Conservation (phyloP, 2,113 vertebrate species). For the Actinemys pallida region DNA sequence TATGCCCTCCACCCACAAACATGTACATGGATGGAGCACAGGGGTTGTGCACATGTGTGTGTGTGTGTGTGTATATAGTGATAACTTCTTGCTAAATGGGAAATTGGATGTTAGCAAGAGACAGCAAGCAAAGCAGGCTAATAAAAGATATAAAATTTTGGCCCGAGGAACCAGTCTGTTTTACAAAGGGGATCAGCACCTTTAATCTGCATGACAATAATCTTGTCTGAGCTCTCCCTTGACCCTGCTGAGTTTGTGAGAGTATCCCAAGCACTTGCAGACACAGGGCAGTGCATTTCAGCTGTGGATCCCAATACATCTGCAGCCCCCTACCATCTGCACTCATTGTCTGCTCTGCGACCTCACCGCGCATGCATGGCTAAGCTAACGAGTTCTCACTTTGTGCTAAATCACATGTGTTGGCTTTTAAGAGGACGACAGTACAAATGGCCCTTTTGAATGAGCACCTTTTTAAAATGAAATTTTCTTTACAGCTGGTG, state of each 20-base stretch:
- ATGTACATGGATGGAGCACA: background rate
- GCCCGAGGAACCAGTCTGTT: background rate
- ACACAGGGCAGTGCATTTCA: background rate
- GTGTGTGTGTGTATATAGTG: background rate
- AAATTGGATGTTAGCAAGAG: background rate
- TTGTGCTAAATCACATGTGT: background rate
- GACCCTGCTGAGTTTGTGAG: fast-evolving
- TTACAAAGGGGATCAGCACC: background rate
- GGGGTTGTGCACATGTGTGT: background rate
- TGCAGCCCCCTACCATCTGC: background rate
- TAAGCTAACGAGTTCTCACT: background rate
- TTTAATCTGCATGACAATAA: background rate
- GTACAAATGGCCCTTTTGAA: background rate
- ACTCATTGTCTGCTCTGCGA: background rate
- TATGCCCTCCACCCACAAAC: background rate
- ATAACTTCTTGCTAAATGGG: background rate
- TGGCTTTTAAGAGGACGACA: background rate
- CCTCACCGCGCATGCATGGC: background rate
- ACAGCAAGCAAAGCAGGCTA: fast-evolving
- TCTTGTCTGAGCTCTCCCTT: background rate
- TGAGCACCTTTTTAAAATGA: background rate
- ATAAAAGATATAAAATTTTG: background rate
- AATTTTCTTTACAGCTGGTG: background rate
- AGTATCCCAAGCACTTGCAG: background rate
- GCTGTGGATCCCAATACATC: background rate